Base-by-base conservation (phyloP, 1,140 invertebrate genomes). In the Pinna nobilis region DNA sequence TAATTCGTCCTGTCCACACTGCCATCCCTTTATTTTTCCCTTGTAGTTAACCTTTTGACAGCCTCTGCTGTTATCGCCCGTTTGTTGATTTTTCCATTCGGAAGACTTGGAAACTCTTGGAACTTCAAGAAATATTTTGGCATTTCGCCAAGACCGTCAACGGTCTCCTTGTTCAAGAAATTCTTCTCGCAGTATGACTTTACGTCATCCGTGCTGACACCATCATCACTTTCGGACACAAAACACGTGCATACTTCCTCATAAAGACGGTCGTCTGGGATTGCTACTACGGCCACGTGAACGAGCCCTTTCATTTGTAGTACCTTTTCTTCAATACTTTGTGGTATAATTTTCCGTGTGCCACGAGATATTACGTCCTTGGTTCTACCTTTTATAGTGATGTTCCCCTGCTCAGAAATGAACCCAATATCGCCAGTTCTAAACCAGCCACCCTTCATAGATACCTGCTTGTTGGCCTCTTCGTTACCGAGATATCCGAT, bases 391-490 rank as follows among this genome's bases (percentile, higher is more conserved):
- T 53, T 20, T 1, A 69, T n/a, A 20, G 33, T 20, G 20, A 69
- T 25, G 13, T 44, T 25, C 9, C 32, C 47, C 1, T 37, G 0
- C 20, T 50, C 5, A 3, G 11, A 50, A 9, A 70, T 70, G 23
- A 41, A n/a, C 6, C 57, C 69, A 11, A 70, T 50, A 50, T 70
- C 69, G 2, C 69, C 69, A 5, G 69, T 61, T 51, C 35, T 60
- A 13, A 63, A 51, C 69, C 69, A 70, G 4, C 47, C 30, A 6
- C 28, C 47, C 3, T 25, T 5, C 5, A 53, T 50, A 41, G 63
- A 51, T 3, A 35, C 32, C 20, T 23, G 3, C 3, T 11, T 6
- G 25, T 33, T 57, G 11, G 25, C 25, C 18, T 67, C 49, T 1
- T 30, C 18, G 35, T 70, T 63, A 23, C 37, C 32, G n/a, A 50